Conservation (phyloP, 2,888 invertebrate species). For the Brachycybe producta region DNA sequence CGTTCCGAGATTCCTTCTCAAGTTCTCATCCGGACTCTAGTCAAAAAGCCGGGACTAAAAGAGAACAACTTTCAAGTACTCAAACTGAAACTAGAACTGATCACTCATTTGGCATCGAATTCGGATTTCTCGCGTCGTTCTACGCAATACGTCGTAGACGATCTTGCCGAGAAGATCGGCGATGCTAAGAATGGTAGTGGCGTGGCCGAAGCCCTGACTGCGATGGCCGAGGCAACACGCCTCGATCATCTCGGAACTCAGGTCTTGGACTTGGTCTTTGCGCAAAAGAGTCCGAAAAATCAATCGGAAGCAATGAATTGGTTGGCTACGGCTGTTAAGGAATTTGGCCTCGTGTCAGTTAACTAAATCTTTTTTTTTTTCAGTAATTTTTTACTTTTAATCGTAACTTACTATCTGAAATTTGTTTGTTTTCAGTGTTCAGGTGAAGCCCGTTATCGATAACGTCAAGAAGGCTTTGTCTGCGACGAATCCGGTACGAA, state of each 20-base stretch:
- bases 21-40: conserved; percentile 55
- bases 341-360: conserved; percentile 72
- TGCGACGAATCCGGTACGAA: conserved; percentile 60
- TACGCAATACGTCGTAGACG: conserved; percentile 59
- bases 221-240: conserved; percentile 62
- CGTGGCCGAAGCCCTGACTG: conserved; percentile 55
- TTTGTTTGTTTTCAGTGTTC: conserved; percentile 39
- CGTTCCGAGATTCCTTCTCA: conserved; percentile 55
- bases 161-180: conserved; percentile 70
- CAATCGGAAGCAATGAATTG: conserved; percentile 72
- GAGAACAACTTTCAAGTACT: conserved; percentile 87
- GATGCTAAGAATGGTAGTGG: conserved; percentile 62
- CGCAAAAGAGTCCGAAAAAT: conserved; percentile 80
- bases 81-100: conserved; percentile 63
- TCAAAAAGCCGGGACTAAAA: conserved; percentile 69
- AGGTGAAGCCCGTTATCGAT: conserved; percentile 58
- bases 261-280: conserved; percentile 60
- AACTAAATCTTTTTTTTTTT: conserved; percentile 8
- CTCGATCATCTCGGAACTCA: conserved; percentile 59
- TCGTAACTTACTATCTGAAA: conserved; percentile 11
- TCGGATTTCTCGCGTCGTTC: conserved; percentile 56
- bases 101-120: conserved; percentile 63
- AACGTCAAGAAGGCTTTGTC: conserved; percentile 68
- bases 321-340: conserved; percentile 61
- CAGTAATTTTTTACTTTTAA: too few species aligned